Percentiles rank a stretch among this genome's conserved stretches.
Conservation (phyloP, 2,888 invertebrate species). For the Lasioglossum calceatum region DNA sequence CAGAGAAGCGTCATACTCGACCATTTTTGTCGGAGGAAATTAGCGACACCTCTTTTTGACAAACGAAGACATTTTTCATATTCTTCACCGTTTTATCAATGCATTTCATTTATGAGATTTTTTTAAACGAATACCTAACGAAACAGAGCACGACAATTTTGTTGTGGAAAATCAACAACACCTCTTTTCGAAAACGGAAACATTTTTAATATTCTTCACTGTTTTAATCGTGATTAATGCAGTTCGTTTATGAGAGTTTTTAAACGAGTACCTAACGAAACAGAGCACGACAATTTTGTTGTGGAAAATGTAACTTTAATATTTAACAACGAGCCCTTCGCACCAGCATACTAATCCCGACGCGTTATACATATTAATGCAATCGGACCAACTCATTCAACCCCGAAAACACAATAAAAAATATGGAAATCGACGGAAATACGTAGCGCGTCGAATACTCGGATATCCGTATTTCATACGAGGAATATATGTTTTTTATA, state of each 20-base stretch:
- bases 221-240: not conserved
- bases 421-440: slow-evolving; percentile 5
- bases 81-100: not conserved
- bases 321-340: not conserved
- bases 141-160: no score
- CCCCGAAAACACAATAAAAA: slow-evolving; percentile 15
- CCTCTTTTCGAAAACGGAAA: not conserved
- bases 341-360: not conserved
- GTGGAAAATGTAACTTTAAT: not conserved
- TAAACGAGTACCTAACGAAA: not conserved
- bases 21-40: not conserved
- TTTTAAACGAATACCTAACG: no score
- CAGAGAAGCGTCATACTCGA: not conserved
- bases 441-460: slow-evolving; percentile 31
- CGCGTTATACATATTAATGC: slow-evolving; percentile 1
- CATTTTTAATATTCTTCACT: not conserved
- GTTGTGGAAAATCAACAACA: not conserved
- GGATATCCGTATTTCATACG: slow-evolving; percentile 20
- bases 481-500: not conserved
- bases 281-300: not conserved
- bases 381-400: not conserved
- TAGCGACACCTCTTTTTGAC: not conserved
- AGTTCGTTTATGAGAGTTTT: not conserved
- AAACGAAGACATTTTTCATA: not conserved
- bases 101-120: no score